phyloP scores from a whole-genome alignment of 1,140 invertebrate species.

The Tribolium madens region DNA sequence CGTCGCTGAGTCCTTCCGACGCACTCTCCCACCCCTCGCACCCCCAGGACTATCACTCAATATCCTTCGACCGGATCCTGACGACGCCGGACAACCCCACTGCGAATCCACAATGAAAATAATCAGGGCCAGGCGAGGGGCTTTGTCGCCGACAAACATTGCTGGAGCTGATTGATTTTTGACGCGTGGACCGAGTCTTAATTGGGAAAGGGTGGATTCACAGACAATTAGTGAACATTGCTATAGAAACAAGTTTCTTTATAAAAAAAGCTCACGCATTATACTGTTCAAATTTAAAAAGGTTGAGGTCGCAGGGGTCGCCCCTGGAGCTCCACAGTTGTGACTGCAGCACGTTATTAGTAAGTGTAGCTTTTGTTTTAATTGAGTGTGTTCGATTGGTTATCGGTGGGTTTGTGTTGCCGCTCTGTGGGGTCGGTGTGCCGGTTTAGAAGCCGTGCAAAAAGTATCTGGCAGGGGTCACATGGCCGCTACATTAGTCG shows the following conservation, averaged over 20 bases:
- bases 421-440: conserved; percentile 41
- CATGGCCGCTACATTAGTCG: conserved; percentile 53
- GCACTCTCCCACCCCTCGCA: conserved; percentile 28
- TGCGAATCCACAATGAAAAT: conserved; percentile 36
- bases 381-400: not conserved
- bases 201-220: not conserved
- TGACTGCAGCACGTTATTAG: not conserved
- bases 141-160: conserved; percentile 19
- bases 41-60: conserved; percentile 26
- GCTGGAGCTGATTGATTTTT: conserved; percentile 25
- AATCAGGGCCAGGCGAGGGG: conserved; percentile 9
- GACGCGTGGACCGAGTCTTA: not conserved
- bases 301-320: too few relatives aligned
- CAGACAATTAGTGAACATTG: too few relatives aligned
- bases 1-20: conserved; percentile 47
- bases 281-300: too few relatives aligned
- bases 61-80: conserved; percentile 29
- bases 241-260: too few relatives aligned
- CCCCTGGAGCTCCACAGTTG: not conserved
- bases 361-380: not conserved
- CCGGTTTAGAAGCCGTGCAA: conserved; percentile 47
- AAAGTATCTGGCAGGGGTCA: conserved; percentile 57
- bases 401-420: not conserved
- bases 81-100: conserved; percentile 30
- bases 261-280: too few relatives aligned